phyloP scores from a whole-genome alignment of 2,888 invertebrate genomes.

The Dione vanillae region DNA sequence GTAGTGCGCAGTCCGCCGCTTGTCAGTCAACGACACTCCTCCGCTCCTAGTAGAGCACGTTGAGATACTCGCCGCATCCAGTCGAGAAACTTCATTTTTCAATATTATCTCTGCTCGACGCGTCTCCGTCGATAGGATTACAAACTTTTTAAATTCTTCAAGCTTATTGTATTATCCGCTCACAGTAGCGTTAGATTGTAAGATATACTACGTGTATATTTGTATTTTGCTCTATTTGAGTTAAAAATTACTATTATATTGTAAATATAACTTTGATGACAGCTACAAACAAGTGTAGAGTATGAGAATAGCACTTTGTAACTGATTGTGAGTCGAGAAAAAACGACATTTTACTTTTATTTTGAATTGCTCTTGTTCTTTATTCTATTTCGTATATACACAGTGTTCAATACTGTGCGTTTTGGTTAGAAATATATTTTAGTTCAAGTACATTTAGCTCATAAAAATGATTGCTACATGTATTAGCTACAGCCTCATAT shows the following conservation, averaged over 20 bases:
- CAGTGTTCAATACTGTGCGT: too few relatives aligned
- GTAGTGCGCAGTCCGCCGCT: not conserved
- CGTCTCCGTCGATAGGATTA: conserved; percentile 9
- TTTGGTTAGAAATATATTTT: too few relatives aligned
- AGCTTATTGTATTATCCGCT: conserved; percentile 7
- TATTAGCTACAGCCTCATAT: not conserved
- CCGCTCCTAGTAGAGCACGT: not conserved
- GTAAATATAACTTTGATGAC: not conserved
- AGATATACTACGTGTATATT: not conserved
- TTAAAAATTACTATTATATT: not conserved
- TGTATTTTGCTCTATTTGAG: not conserved
- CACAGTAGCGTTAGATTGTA: not conserved
- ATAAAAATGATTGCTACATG: not conserved
- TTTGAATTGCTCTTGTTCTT: too few relatives aligned
- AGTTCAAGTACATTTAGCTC: not conserved
- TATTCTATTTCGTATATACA: too few relatives aligned
- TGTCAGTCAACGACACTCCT: not conserved
- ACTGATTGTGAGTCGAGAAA: not conserved
- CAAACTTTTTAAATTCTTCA: conserved; percentile 13
- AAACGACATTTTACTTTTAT: not conserved
- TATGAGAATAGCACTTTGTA: not conserved
- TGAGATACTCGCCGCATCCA: not conserved
- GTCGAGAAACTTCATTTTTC: conserved; percentile 5
- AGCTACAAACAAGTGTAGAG: not conserved
- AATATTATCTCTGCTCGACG: conserved; percentile 11